Percentiles rank a stretch among this genome's conserved stretches.
Evolutionary conservation across 1,140 invertebrate genomes (phyloP).

Genomic region (Mactra quadrangularis): DNA sequence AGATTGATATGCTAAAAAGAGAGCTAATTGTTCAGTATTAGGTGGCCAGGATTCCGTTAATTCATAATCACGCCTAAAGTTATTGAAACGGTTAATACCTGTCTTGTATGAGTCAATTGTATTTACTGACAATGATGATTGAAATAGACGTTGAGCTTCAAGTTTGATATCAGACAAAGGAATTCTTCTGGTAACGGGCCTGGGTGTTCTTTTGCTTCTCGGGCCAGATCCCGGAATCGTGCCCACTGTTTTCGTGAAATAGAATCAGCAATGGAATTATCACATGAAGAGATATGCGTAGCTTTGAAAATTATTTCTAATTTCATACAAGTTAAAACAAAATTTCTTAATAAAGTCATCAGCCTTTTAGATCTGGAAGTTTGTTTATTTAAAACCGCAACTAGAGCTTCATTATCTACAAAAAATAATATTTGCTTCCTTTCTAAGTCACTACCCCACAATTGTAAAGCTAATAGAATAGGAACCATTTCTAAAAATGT

Average conservation of each 20-base stretch:
- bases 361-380: background rate
- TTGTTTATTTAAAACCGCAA: background rate
- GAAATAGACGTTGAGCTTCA: background rate
- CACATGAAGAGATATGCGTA: background rate
- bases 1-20: too few species aligned
- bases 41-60: background rate
- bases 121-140: background rate
- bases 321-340: too few species aligned
- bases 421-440: background rate
- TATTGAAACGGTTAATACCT: background rate
- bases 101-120: too few species aligned
- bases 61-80: too few species aligned
- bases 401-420: constrained; percentile 6
- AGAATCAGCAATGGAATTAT: background rate
- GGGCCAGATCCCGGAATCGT: background rate
- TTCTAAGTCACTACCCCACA: background rate
- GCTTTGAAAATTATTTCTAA: too few species aligned
- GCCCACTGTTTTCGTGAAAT: too few species aligned
- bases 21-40: background rate
- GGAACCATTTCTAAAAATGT: constrained; percentile 26
- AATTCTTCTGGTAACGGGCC: background rate
- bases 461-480: background rate
- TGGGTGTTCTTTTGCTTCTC: background rate
- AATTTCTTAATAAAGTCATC: background rate
- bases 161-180: too few species aligned